These are phyloP conservation scores for Trogon melanurus DNA, from an alignment of 2,113 vertebrate species.

Conservation along the genomic window DNA sequence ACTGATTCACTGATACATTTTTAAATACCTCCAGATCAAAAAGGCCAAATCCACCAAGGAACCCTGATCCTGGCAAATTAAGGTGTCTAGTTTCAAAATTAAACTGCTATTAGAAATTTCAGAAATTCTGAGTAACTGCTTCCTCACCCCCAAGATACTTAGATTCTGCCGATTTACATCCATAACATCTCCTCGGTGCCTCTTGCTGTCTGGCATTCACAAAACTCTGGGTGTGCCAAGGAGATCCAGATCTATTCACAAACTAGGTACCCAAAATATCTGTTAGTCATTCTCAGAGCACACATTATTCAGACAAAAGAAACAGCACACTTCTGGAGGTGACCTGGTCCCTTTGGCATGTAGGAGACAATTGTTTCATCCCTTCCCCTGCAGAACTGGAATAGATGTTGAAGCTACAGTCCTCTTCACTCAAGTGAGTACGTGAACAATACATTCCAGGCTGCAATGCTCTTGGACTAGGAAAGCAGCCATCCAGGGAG, in stretches of 20 bases:
- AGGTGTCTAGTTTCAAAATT: not conserved
- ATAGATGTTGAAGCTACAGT: not conserved
- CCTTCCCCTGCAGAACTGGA: not conserved
- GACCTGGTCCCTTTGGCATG: not conserved
- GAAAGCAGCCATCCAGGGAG: not conserved
- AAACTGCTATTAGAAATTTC: not conserved
- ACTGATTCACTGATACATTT: not conserved
- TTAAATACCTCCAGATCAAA: not conserved
- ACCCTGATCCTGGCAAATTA: not conserved
- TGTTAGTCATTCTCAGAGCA: not conserved
- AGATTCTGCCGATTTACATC: not conserved
- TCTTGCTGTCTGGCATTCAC: not conserved
- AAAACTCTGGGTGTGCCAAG: not conserved
- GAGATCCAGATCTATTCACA: not conserved
- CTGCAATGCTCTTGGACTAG: not conserved
- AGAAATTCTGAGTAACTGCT: not conserved
- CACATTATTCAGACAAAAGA: not conserved
- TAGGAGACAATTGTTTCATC: not conserved
- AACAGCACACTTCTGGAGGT: not conserved
- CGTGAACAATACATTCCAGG: not conserved
- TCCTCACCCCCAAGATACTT: not conserved
- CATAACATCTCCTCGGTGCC: not conserved
- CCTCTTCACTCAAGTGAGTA: not conserved
- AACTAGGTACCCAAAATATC: not conserved
- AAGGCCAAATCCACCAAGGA: slow-evolving; percentile 1